Percentiles rank a stretch among this genome's conserved stretches.
Evolutionary conservation across 2,888 invertebrate species (phyloP).

Genomic region (Silvanus unidentatus): DNA sequence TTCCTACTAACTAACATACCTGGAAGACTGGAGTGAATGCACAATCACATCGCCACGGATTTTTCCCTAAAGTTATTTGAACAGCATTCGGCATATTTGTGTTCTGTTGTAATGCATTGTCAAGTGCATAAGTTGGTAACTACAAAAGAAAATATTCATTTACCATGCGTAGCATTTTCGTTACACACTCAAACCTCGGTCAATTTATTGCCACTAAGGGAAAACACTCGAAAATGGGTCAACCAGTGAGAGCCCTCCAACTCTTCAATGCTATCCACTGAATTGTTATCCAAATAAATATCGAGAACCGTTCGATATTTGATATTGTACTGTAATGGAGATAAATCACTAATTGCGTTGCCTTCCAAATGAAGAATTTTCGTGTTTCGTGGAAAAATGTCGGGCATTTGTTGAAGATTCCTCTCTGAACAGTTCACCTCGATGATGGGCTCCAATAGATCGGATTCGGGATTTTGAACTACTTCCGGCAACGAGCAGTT

Average conservation of each 20-base stretch:
- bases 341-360: slow-evolving; percentile 58
- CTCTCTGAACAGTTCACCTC: slow-evolving; percentile 62
- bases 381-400: slow-evolving; percentile 58
- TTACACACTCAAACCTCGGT: slow-evolving; percentile 46
- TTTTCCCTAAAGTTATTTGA: slow-evolving; percentile 63
- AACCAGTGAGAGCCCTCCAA: slow-evolving; percentile 77
- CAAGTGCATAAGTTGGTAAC: slow-evolving; percentile 75
- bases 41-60: slow-evolving; percentile 82
- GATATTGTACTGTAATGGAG: slow-evolving; percentile 58
- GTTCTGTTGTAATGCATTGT: slow-evolving; percentile 70
- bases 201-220: slow-evolving; percentile 66
- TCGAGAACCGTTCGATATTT: slow-evolving; percentile 65
- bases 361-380: slow-evolving; percentile 60
- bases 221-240: slow-evolving; percentile 69
- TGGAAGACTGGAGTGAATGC: slow-evolving; percentile 73
- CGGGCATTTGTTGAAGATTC: slow-evolving; percentile 54
- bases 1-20: too few relatives aligned
- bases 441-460: slow-evolving; percentile 51
- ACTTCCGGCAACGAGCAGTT: slow-evolving; percentile 60
- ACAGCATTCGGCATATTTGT: slow-evolving; percentile 66
- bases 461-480: slow-evolving; percentile 47
- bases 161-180: neutral
- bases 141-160: slow-evolving; percentile 38
- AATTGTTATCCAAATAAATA: slow-evolving; percentile 71
- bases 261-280: slow-evolving; percentile 58